Evolutionary conservation across 1,140 invertebrate species (phyloP), one percentile per base, ranked within the genome.

Genomic region (Ruditapes philippinarum): DNA sequence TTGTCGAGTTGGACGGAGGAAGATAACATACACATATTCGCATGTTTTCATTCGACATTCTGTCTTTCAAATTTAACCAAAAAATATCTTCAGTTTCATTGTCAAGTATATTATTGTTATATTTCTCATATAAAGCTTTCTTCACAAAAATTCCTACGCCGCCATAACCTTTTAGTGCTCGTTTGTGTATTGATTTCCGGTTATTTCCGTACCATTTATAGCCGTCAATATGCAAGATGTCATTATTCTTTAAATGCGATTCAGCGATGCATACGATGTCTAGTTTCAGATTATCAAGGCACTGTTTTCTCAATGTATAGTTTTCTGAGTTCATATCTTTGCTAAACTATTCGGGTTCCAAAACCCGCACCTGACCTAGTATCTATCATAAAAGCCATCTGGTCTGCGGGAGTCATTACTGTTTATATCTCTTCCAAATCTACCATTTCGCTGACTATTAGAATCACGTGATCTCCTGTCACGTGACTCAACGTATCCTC

Each of bases 181-280:
- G 65, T 5, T 28, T 62, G 62, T 90, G 89, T 42, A 81, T 74
- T 2, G 33, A 28, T 57, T 38, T 88, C 68, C 84, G 45, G 33
- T 88, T 88, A 45, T 90, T 80, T 28, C 85, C 85, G 42, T 74
- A 78, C 84, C 54, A 88, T 38, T 25, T 54, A 33, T 78, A 88
- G n/a, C 79, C 85, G 2, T 40, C 22, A 36, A 90, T 42, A 49
- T 54, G 11, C 31, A 90, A 51, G 76, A 5, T 36, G 22, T 68
- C 36, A 45, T 76, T 17, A 54, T 65, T 40, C 11, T 12, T 2
- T 33, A 88, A 83, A 79, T 88, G 83, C 36, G 84, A 87, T 60
- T 90, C 89, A 12, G 76, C 51, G 36, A 88, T 87, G 5, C 84
- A 82, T 25, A 86, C 31, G 25, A 87, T 82, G 79, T 90, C 54